A percentile compares a stretch with the other conserved stretches of the same genome.
Conservation (phyloP, 1,140 invertebrate genomes). For the Diabrotica virgifera region DNA sequence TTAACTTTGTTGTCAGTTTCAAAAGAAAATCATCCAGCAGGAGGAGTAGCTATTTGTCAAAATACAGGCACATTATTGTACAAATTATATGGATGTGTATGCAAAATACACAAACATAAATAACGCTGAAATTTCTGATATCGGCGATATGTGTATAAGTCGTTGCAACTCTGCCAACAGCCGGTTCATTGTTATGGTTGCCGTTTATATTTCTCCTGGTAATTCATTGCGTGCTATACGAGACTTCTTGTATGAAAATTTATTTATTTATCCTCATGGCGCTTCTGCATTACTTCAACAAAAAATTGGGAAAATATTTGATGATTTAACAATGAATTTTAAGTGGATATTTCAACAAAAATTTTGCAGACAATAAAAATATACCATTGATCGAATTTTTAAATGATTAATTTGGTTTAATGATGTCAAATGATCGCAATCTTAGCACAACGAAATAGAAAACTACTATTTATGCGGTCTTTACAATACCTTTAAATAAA, state of each 20-base stretch:
- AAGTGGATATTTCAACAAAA: conserved; percentile 11
- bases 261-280: background rate
- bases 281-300: background rate
- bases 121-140: background rate
- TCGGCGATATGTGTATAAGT: background rate
- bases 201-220: background rate
- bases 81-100: conserved; percentile 6
- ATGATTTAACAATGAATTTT: conserved; percentile 1
- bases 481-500: background rate
- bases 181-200: background rate
- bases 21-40: conserved; percentile 1
- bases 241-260: background rate
- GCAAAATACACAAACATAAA: background rate
- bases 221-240: background rate
- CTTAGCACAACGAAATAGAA: conserved; percentile 7
- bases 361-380: conserved; percentile 9
- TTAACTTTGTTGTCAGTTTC: background rate
- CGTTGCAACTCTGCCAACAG: background rate
- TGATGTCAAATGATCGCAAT: conserved; percentile 6
- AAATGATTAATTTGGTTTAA: conserved; percentile 1
- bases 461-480: conserved; percentile 13
- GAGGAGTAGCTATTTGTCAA: conserved; percentile 6
- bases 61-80: background rate
- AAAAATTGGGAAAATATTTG: background rate
- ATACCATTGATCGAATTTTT: conserved; percentile 3